phyloP scores from a whole-genome alignment of 2,113 vertebrate genomes.

The Furnarius figulus region DNA sequence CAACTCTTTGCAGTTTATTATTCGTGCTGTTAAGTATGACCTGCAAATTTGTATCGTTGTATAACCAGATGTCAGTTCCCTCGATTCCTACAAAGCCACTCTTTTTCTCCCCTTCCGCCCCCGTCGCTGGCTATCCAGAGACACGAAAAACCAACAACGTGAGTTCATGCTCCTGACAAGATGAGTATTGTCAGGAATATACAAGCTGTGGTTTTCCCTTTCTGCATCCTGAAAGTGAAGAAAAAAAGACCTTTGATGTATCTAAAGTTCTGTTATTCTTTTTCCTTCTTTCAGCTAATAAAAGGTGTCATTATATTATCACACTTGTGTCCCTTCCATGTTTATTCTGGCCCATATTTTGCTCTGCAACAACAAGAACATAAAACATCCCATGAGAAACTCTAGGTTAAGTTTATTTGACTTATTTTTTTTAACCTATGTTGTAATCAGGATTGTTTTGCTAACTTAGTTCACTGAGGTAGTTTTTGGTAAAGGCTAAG shows the following conservation, averaged over 20 bases:
- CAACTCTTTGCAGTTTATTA: conserved; percentile 12
- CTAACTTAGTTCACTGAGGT: conserved; percentile 60
- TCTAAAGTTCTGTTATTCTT: conserved; percentile 21
- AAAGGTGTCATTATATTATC: conserved; percentile 64
- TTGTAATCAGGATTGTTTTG: conserved; percentile 69
- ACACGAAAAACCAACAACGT: background rate
- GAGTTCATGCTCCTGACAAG: conserved; percentile 42
- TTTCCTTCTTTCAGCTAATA: conserved; percentile 43
- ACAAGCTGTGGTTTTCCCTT: conserved; percentile 43
- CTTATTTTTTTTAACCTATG: conserved; percentile 41
- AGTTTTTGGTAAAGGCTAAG: conserved; percentile 62
- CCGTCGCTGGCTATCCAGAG: background rate
- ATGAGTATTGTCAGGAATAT: conserved; percentile 45
- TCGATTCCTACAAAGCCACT: background rate
- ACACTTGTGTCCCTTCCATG: conserved; percentile 58
- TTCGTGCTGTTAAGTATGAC: conserved; percentile 24
- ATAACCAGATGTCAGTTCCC: conserved; percentile 35
- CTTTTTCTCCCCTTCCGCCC: background rate
- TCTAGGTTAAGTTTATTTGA: conserved; percentile 72
- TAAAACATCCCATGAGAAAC: conserved; percentile 67
- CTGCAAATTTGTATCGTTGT: conserved; percentile 34
- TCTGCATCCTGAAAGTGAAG: conserved; percentile 45
- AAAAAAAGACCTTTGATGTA: conserved; percentile 38
- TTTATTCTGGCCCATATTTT: conserved; percentile 58
- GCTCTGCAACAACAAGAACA: conserved; percentile 66